phyloP scores from a whole-genome alignment of 2,113 vertebrate genomes.

The Vulpes lagopus region DNA sequence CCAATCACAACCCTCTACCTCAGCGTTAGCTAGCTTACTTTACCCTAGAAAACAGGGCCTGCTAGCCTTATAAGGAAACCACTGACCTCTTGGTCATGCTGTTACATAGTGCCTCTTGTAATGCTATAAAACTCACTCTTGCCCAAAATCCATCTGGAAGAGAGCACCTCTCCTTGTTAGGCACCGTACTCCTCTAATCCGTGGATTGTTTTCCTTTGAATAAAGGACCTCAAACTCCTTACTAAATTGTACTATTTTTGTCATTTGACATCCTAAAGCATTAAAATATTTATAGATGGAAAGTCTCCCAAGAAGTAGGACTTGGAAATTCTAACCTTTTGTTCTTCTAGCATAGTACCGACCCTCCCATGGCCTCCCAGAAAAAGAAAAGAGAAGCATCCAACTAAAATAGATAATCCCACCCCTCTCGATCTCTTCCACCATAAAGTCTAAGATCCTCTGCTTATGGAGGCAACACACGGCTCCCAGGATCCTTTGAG shows the following conservation, averaged over 20 bases:
- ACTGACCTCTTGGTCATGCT: not conserved
- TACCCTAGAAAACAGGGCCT: not conserved
- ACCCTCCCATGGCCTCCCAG: not conserved
- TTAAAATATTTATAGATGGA: slow-evolving; percentile 20
- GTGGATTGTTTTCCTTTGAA: not conserved
- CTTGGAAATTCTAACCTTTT: not conserved
- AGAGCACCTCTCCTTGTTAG: not conserved
- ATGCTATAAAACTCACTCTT: not conserved
- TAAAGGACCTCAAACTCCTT: not conserved
- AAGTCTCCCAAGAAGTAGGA: not conserved
- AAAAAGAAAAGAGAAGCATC: not conserved
- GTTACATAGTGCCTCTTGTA: not conserved
- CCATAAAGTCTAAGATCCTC: not conserved
- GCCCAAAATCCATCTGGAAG: not conserved
- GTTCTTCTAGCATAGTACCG: not conserved
- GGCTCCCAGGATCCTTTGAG: not conserved
- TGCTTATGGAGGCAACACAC: not conserved
- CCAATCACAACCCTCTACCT: not conserved
- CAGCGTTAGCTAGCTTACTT: not conserved
- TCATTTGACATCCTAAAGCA: slow-evolving; percentile 6
- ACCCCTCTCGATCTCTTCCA: not conserved
- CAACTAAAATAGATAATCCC: not conserved
- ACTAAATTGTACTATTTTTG: not conserved
- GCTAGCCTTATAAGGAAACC: not conserved
- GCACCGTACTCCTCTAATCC: not conserved